A percentile compares a stretch with the other conserved stretches of the same genome.
Conservation (phyloP, 2,113 vertebrate genomes). For the Loxodonta africana region DNA sequence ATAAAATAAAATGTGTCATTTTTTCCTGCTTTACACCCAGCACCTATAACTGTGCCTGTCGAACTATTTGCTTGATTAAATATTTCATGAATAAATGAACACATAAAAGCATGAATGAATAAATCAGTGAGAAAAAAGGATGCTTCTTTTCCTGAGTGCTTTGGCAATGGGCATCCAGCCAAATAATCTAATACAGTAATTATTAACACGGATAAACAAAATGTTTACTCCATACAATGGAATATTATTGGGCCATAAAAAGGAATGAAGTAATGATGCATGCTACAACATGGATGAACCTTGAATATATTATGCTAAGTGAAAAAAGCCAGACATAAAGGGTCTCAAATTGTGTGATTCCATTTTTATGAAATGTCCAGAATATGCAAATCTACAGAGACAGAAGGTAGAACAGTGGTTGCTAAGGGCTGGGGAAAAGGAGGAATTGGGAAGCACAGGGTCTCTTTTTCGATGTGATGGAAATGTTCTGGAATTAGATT, state of each 20-base stretch:
- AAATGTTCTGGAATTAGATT: neutral
- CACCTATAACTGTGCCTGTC: neutral
- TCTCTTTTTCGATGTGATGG: neutral
- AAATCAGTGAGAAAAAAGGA: neutral
- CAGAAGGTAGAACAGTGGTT: no score
- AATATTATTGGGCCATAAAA: neutral
- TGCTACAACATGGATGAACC: neutral
- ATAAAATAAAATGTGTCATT: constrained; percentile 1
- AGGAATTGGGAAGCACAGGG: neutral
- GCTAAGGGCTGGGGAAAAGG: neutral
- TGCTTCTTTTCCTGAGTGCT: neutral
- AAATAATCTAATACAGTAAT: neutral
- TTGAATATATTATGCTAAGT: neutral
- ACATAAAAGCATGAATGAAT: constrained; percentile 1
- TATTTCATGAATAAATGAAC: constrained; percentile 28
- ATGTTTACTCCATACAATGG: no score
- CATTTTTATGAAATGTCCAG: no score
- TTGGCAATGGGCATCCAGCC: neutral
- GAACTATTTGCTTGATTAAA: neutral
- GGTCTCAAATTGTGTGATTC: no score
- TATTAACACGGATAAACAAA: neutral
- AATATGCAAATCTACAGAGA: no score
- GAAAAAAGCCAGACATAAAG: no score
- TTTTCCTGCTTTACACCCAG: neutral
- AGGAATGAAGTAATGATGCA: neutral